A percentile compares a stretch with the other conserved stretches of the same genome.
phyloP scores from a whole-genome alignment of 2,797 vertebrate species.

The Acanthis flammea region DNA sequence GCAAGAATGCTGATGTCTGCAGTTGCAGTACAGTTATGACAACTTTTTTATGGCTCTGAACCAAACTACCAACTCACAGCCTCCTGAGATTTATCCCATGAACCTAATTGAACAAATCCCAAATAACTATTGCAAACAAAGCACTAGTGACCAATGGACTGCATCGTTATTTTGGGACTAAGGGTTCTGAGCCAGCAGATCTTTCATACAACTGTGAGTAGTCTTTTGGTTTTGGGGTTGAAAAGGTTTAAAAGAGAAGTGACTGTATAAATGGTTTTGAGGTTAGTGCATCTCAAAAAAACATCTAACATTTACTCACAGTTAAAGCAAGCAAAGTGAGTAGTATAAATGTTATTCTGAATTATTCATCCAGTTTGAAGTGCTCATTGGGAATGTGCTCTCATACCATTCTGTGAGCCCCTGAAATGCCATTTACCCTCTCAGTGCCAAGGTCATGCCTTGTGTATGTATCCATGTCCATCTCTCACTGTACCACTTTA shows the following conservation, averaged over 20 bases:
- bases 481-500: neutral
- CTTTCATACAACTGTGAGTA: neutral
- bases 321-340: neutral
- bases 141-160: neutral
- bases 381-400: neutral
- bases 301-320: neutral
- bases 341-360: neutral
- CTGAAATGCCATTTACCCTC: neutral
- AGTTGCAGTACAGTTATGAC: neutral
- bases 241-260: neutral
- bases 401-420: neutral
- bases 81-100: neutral
- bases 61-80: neutral
- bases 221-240: neutral
- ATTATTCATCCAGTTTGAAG: neutral
- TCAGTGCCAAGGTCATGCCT: neutral
- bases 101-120: neutral
- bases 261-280: neutral
- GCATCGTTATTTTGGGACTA: neutral
- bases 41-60: neutral
- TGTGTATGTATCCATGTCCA: neutral
- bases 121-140: neutral
- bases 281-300: neutral
- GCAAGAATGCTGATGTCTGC: neutral
- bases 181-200: neutral